Percentiles rank a stretch among this genome's conserved stretches.
phyloP scores from a whole-genome alignment of 2,888 invertebrate species.

The Limnephilus rhombicus region DNA sequence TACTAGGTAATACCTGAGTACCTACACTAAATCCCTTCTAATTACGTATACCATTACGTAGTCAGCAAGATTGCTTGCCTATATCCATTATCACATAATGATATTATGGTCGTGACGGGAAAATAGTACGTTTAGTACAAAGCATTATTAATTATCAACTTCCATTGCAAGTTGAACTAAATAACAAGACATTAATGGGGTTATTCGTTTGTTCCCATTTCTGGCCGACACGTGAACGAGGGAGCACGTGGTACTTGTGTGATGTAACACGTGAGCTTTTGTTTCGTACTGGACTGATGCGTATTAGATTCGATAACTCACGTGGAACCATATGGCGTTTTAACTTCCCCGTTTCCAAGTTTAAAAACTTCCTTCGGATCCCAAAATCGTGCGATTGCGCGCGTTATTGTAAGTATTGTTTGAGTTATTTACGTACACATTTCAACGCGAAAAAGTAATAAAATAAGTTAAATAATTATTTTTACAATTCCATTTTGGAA shows the following conservation, averaged over 20 bases:
- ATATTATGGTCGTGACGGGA: background rate
- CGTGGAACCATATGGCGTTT: background rate
- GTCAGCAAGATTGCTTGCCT: background rate
- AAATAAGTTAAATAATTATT: no score
- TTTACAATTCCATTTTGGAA: background rate
- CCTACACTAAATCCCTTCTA: no score
- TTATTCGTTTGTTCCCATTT: slow-evolving; percentile 3
- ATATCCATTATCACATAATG: background rate
- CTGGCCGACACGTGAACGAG: background rate
- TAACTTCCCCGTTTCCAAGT: no score
- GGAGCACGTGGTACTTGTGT: background rate
- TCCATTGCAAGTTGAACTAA: slow-evolving; percentile 14
- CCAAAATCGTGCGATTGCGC: no score
- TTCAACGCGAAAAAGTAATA: no score
- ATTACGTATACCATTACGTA: background rate
- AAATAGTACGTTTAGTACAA: background rate
- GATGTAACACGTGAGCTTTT: background rate
- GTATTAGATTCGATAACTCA: background rate
- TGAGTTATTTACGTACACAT: no score
- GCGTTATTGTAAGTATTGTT: no score
- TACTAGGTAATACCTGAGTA: background rate
- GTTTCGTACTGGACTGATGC: background rate
- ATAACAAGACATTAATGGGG: background rate
- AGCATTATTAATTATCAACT: background rate
- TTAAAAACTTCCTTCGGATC: no score